Percentiles rank a stretch among this genome's conserved stretches.
Conservation (phyloP, 2,888 invertebrate species). For the Troides oblongomaculatus region DNA sequence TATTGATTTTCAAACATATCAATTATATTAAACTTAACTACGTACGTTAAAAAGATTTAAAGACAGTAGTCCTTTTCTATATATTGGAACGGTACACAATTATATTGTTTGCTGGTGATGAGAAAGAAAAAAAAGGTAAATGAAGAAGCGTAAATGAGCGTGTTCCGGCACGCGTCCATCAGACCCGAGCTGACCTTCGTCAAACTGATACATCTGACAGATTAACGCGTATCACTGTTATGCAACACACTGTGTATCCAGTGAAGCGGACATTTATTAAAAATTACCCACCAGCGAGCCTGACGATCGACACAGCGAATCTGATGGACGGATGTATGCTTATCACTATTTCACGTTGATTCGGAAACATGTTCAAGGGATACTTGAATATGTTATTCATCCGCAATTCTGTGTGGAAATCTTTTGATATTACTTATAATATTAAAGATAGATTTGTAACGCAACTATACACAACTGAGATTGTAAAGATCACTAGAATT, state of each 20-base stretch:
- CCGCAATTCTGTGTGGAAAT: neutral
- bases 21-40: too few species aligned
- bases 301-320: slow-evolving; percentile 20
- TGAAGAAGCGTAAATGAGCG: slow-evolving; percentile 50
- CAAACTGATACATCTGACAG: slow-evolving; percentile 76
- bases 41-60: too few species aligned
- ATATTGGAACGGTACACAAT: slow-evolving; percentile 2
- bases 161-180: slow-evolving; percentile 68
- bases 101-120: slow-evolving; percentile 33
- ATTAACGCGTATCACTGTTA: slow-evolving; percentile 67
- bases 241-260: slow-evolving; percentile 52
- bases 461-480: too few species aligned
- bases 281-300: slow-evolving; percentile 31
- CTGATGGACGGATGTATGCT: slow-evolving; percentile 29
- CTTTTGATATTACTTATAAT: neutral
- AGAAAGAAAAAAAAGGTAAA: slow-evolving; percentile 37
- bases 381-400: neutral
- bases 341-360: slow-evolving; percentile 26
- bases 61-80: neutral
- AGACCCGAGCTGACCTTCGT: slow-evolving; percentile 66
- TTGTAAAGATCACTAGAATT: too few species aligned
- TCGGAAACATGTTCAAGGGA: slow-evolving; percentile 5
- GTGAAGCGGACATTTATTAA: slow-evolving; percentile 48
- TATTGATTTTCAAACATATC: too few species aligned
- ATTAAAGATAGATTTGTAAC: too few species aligned